Base-by-base conservation (phyloP, 2,113 vertebrate genomes). In the Steatornis caripensis region DNA sequence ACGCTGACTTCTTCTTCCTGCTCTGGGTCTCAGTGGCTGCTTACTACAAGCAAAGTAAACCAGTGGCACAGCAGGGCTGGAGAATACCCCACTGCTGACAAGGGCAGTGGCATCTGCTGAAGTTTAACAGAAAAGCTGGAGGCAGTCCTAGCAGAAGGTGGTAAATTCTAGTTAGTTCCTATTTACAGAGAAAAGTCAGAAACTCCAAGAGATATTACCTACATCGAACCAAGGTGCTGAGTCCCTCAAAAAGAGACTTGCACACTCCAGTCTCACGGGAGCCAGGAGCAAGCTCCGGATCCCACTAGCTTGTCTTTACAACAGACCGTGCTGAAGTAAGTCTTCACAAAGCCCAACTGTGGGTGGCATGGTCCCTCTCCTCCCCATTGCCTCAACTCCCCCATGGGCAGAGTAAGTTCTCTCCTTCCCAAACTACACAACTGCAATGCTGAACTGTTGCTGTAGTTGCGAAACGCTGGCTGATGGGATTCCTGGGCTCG, bases 381-480 rank as follows among this genome's bases (percentile, higher is more conserved):
- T 91, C 49, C 41, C 32, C 72, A 13, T 0, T 26, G 41, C 72
- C 36, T 74, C 64, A 69, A 29, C 3, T 5, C 16, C 53, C 43
- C 22, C 9, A 6, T 36, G 13, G 36, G 48, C 53, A 53, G 32
- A 84, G 61, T 6, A 41, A 71, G 6, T 22, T 66, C 46, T 77
- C 46, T 91, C 41, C 43, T 43, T 6, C 51, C 39, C 53, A 62
- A 22, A 58, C 18, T 11, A 43, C 45, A 32, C 32, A 45, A 11
- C 3, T 54, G 11, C 30, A 30, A 13, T 4, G 26, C 0, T 53
- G 43, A 82, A 60, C 51, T 1, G 1, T 15, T 20, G 34, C 7
- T 43, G 45, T 2, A 48, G 30, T 1, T 55, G 51, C 1, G 2
- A 70, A 69, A 74, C 0, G 0, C 6, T 22, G 16, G 46, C 39